phyloP scores from a whole-genome alignment of 2,888 invertebrate species.

The Deilephila porcellus region DNA sequence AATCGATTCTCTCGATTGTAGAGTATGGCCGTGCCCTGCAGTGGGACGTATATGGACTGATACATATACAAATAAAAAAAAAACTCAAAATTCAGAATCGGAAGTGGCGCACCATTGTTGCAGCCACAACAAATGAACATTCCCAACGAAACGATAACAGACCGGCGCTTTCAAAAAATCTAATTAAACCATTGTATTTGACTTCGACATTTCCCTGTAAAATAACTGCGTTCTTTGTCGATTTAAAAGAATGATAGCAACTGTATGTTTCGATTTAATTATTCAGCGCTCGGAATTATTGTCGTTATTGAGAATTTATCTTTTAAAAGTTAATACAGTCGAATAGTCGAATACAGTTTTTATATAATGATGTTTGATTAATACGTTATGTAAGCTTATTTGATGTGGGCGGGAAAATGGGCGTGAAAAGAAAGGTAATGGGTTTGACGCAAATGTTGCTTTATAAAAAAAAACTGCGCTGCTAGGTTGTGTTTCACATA shows the following conservation, averaged over 20 bases:
- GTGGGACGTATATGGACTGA: too few species aligned
- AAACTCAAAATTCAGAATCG: not conserved
- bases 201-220: conserved; percentile 37
- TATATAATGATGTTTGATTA: too few species aligned
- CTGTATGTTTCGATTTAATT: conserved; percentile 49
- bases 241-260: conserved; percentile 46
- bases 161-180: conserved; percentile 39
- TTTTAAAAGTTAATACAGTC: too few species aligned
- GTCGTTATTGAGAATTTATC: not conserved
- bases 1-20: too few species aligned
- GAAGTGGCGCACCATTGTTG: not conserved
- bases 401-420: too few species aligned
- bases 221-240: conserved; percentile 43
- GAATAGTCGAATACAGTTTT: too few species aligned
- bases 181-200: conserved; percentile 41
- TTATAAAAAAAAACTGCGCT: too few species aligned
- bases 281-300: conserved; percentile 38
- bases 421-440: too few species aligned
- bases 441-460: too few species aligned
- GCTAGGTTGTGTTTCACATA: too few species aligned
- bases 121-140: conserved; percentile 23
- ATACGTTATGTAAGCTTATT: too few species aligned
- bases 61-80: not conserved
- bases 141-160: conserved; percentile 28
- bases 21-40: too few species aligned